These are phyloP conservation scores for Trachythela sp. DNA, from an alignment of 64 coral and sea anemone genomes.

Conservation along the genomic window DNA sequence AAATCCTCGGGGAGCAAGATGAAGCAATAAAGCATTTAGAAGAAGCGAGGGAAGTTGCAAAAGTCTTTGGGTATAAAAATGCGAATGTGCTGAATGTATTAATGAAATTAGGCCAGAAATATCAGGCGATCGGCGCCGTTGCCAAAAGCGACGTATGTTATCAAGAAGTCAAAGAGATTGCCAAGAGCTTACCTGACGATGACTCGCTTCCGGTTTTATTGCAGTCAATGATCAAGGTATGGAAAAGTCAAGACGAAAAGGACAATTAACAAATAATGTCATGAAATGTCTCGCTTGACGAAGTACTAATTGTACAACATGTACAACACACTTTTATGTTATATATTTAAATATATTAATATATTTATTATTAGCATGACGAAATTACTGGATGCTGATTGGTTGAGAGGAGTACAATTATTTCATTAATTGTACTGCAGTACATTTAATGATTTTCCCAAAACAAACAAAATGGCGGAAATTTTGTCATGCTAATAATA, in stretches of 20 bases:
- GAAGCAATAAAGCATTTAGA: neutral
- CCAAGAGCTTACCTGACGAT: neutral
- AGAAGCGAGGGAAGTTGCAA: neutral
- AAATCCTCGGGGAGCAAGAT: neutral
- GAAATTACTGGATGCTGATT: too few species aligned
- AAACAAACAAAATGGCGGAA: too few species aligned
- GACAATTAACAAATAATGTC: neutral
- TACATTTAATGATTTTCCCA: too few species aligned
- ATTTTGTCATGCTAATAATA: too few species aligned
- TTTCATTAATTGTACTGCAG: too few species aligned
- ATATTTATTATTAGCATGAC: too few species aligned
- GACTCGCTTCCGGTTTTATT: neutral
- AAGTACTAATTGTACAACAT: neutral
- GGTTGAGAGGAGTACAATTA: too few species aligned
- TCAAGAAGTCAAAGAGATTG: neutral
- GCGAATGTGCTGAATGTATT: neutral
- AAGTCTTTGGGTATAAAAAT: neutral
- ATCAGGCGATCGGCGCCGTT: neutral
- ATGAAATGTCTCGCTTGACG: neutral
- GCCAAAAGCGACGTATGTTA: neutral
- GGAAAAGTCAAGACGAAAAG: neutral
- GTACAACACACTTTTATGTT: neutral
- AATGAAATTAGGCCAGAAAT: neutral
- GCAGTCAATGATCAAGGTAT: neutral
- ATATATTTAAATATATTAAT: neutral